Evolutionary conservation across 2,888 invertebrate species (phyloP).

Genomic region (Acanthosoma haemorrhoidale): DNA sequence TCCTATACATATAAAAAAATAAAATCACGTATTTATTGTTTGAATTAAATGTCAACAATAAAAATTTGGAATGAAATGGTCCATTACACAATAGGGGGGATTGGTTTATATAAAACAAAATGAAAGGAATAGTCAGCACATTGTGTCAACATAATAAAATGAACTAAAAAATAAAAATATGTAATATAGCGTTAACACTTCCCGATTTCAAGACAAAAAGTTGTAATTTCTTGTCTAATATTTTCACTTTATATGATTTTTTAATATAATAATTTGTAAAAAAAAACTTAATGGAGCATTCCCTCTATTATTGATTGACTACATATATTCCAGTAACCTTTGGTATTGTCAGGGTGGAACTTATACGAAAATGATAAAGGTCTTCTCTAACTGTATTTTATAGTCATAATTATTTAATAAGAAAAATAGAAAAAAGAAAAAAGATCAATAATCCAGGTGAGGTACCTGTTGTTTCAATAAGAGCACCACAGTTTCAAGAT

Average conservation of each 20-base stretch:
- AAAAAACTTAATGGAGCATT: neutral
- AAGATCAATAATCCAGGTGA: too few relatives aligned
- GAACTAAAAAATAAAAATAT: neutral
- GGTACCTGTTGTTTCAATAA: neutral
- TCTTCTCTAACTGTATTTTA: too few relatives aligned
- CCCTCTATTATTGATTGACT: neutral
- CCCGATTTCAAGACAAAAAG: neutral
- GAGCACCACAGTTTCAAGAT: neutral
- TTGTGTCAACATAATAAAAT: neutral
- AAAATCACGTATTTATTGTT: constrained; percentile 26
- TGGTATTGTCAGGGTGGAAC: too few relatives aligned
- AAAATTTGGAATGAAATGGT: constrained; percentile 18
- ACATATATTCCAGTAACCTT: neutral
- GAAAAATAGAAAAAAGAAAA: neutral
- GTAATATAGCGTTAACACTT: neutral
- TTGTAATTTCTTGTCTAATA: neutral
- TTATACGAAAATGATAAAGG: too few relatives aligned
- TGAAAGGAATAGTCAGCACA: neutral
- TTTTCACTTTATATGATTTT: neutral
- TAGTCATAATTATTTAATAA: neutral
- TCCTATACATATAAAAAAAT: constrained; percentile 27
- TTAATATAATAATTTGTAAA: neutral
- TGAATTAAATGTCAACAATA: constrained; percentile 23
- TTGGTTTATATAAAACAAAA: neutral
- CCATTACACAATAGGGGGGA: neutral